Evolutionary conservation across 2,113 vertebrate species (phyloP), one percentile per base, ranked within the genome.

Genomic region (Nycticorax nycticorax): DNA sequence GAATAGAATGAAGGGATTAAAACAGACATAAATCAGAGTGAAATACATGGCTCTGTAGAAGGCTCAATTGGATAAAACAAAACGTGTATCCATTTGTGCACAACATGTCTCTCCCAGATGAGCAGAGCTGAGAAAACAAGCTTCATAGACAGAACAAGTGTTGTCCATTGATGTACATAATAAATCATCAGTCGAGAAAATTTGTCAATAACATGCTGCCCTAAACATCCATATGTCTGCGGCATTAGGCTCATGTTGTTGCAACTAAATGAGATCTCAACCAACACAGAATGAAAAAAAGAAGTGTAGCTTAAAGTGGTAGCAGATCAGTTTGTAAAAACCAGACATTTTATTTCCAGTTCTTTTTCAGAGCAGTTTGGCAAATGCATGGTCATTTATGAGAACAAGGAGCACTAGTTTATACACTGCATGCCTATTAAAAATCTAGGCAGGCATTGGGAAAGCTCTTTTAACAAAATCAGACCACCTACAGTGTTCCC

Each of bases 161-260:
- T 96, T 92, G 86, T 69, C 95, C 95, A 95, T 82, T 96, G 96
- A 97, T 95, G 93, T 97, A 97, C 93, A 92, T 97, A 97, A 98
- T 98, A 98, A 98, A 98, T 98, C 97, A 97, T 92, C 69, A 96
- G 95, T 94, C 96, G 89, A 87, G 88, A 97, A 92, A 97, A 96
- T 97, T 96, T 98, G 96, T 98, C 97, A 98, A 98, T 98, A 98
- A 87, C 93, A 89, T 80, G 57, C 83, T 97, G 95, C 83, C 94
- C 96, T 96, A 94, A 96, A 94, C 88, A 90, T 92, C 96, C 96
- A 95, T 92, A 86, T 93, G 96, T 92, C 95, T 95, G 63, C 28
- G 6, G 95, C 79, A 92, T 90, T 96, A 88, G 23, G 14, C 85
- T 97, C 83, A 87, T 96, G 96, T 88, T 91, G 89, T 71, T 96